These are phyloP conservation scores for Ceraclea dissimilis DNA, from an alignment of 2,888 invertebrate species.

Conservation along the genomic window DNA sequence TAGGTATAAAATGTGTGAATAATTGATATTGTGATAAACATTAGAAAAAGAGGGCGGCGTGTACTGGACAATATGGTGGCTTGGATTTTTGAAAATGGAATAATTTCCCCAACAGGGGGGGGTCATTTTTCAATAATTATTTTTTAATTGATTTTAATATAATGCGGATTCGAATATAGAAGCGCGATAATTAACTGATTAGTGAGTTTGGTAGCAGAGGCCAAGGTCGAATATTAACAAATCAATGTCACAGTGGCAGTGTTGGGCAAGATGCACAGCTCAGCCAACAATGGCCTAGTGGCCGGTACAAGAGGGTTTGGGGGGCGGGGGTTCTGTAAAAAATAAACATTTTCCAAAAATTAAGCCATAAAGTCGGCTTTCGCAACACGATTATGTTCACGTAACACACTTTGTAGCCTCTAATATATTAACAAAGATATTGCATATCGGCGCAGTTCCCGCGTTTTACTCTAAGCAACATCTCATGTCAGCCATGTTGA, in stretches of 20 bases:
- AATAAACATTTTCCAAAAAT: constrained; percentile 20
- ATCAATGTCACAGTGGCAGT: constrained; percentile 40
- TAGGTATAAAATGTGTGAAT: neutral
- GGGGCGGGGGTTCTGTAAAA: constrained; percentile 38
- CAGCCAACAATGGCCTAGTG: constrained; percentile 48
- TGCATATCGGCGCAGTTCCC: constrained; percentile 45
- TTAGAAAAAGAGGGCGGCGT: neutral
- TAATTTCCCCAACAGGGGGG: neutral
- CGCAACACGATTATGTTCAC: constrained; percentile 12
- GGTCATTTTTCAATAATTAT: neutral
- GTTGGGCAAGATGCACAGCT: constrained; percentile 12
- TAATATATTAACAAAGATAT: constrained; percentile 18
- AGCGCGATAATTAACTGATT: neutral
- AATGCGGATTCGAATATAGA: neutral
- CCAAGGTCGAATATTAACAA: constrained; percentile 50
- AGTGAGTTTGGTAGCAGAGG: constrained; percentile 31
- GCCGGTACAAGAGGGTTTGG: constrained; percentile 41
- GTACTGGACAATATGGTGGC: neutral
- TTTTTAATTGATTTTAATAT: neutral
- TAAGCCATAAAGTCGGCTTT: constrained; percentile 15
- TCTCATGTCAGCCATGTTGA: constrained; percentile 52
- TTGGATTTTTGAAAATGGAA: neutral
- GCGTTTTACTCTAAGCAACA: constrained; percentile 52
- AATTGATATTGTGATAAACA: neutral
- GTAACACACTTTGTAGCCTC: neutral